Conservation (phyloP, 2,797 vertebrate species). For the Dendrocincla tyrannina region DNA sequence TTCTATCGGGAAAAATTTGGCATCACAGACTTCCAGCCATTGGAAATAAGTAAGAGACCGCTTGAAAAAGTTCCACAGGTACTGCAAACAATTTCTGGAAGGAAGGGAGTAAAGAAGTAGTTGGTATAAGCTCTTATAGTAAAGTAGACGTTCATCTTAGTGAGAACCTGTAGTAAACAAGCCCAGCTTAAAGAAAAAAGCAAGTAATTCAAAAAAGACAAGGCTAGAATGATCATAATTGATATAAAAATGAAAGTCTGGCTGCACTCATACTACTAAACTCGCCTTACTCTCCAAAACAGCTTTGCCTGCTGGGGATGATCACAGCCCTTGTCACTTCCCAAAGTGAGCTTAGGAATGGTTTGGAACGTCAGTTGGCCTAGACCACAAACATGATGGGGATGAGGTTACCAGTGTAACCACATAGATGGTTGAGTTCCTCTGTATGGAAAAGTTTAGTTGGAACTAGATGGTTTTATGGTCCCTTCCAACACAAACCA, state of each 20-base stretch:
- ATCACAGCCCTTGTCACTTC: not conserved
- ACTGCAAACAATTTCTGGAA: not conserved
- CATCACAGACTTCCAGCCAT: conserved; percentile 75
- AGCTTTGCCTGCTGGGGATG: not conserved
- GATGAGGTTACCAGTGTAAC: not conserved
- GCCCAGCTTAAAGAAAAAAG: not conserved
- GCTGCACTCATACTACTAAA: not conserved
- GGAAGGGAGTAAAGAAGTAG: not conserved
- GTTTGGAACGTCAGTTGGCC: not conserved
- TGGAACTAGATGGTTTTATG: not conserved
- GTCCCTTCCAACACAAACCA: not conserved
- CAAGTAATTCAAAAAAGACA: not conserved
- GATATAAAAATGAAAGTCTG: not conserved
- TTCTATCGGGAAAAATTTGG: conserved; percentile 86
- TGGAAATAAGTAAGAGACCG: conserved; percentile 68
- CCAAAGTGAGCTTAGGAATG: not conserved
- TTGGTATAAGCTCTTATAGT: not conserved
- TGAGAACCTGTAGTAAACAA: not conserved
- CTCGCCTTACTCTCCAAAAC: not conserved
- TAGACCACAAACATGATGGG: not conserved
- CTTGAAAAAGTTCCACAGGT: conserved; percentile 77
- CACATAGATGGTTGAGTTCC: not conserved
- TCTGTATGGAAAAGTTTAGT: not conserved
- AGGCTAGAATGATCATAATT: not conserved
- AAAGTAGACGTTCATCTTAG: not conserved